Percentiles rank a stretch among this genome's conserved stretches.
Conservation (phyloP, 2,888 invertebrate species). For the Taenaris catops region DNA sequence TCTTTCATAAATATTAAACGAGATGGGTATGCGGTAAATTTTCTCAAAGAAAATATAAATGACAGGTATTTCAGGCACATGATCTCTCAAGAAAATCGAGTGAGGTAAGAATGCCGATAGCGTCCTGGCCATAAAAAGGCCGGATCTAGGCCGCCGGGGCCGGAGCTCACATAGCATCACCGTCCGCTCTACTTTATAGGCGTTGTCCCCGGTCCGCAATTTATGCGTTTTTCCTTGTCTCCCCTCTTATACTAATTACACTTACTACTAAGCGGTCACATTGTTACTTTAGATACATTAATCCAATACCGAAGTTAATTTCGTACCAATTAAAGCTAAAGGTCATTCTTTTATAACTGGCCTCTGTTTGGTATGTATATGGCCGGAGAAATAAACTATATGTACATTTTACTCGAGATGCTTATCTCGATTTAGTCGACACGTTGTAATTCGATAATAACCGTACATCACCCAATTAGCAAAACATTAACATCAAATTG, state of each 20-base stretch:
- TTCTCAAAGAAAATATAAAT: slow-evolving; percentile 13
- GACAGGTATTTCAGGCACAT: slow-evolving; percentile 38
- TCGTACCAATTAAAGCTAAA: slow-evolving; percentile 7
- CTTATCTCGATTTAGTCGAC: too few species aligned
- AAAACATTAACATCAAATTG: too few species aligned
- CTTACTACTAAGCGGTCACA: slow-evolving; percentile 18
- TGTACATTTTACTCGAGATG: too few species aligned
- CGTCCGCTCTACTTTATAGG: slow-evolving; percentile 62
- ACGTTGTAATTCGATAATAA: too few species aligned
- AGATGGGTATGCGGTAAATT: too few species aligned
- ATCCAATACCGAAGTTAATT: slow-evolving; percentile 4
- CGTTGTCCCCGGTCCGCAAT: slow-evolving; percentile 59
- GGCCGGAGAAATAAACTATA: too few species aligned
- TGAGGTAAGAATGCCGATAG: slow-evolving; percentile 66
- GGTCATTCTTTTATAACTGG: too few species aligned
- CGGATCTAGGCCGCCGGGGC: slow-evolving; percentile 60
- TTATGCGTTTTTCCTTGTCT: slow-evolving; percentile 46
- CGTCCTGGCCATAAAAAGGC: slow-evolving; percentile 69
- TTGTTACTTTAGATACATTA: slow-evolving; percentile 15
- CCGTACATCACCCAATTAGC: too few species aligned
- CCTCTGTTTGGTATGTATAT: too few species aligned
- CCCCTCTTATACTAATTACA: slow-evolving; percentile 43
- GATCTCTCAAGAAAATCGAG: slow-evolving; percentile 63
- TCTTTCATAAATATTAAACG: too few species aligned
- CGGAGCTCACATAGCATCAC: slow-evolving; percentile 52